Conservation (phyloP, 2,797 vertebrate genomes). For the Argya squamiceps region DNA sequence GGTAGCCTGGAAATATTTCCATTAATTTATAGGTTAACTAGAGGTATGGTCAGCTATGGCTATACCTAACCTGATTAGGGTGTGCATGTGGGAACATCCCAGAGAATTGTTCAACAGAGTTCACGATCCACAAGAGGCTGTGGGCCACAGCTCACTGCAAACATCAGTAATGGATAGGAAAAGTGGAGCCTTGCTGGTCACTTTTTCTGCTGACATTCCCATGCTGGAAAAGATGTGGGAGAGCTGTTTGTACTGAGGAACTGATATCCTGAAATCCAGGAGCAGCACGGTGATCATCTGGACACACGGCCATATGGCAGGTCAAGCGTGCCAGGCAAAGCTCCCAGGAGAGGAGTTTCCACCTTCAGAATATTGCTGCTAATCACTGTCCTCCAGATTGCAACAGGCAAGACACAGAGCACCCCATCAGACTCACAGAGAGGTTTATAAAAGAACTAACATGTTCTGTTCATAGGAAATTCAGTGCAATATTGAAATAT, state of each 20-base stretch:
- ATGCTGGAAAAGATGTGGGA: neutral
- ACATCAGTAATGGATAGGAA: neutral
- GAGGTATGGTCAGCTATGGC: neutral
- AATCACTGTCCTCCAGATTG: neutral
- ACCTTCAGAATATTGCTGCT: neutral
- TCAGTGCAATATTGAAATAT: neutral
- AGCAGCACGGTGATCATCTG: neutral
- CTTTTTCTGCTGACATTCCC: neutral
- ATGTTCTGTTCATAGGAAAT: rapidly evolving
- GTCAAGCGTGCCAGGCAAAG: neutral
- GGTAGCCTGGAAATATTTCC: neutral
- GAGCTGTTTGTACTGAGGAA: neutral
- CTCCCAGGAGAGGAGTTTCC: neutral
- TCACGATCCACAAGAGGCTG: neutral
- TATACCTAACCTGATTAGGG: neutral
- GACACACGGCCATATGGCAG: neutral
- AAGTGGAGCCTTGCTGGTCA: neutral
- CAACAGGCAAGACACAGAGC: neutral
- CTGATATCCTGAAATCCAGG: neutral
- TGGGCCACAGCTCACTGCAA: neutral
- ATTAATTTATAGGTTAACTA: neutral
- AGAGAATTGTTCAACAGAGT: neutral
- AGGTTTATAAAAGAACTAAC: neutral
- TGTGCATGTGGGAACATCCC: neutral
- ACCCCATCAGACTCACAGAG: neutral